phyloP scores from a whole-genome alignment of 2,797 vertebrate species.

The Alca torda region DNA sequence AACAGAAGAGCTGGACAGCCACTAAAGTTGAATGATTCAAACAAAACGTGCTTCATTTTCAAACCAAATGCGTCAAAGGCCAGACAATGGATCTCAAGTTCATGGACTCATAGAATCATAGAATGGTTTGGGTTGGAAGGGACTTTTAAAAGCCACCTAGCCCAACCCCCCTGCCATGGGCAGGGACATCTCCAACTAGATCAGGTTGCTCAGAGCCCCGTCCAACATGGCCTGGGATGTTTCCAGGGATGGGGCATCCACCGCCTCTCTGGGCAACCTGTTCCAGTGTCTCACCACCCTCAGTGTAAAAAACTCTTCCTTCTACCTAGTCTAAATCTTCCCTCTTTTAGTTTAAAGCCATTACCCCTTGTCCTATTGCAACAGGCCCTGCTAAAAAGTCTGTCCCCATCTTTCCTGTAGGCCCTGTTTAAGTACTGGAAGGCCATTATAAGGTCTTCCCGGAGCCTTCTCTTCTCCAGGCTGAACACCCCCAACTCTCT shows the following conservation, averaged over 20 bases:
- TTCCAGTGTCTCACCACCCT: background rate
- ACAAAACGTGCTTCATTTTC: background rate
- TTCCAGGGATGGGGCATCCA: background rate
- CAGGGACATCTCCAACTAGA: background rate
- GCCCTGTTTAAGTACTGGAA: background rate
- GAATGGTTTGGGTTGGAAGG: background rate
- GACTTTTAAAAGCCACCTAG: background rate
- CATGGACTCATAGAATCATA: background rate
- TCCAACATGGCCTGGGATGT: background rate
- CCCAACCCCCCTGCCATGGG: background rate
- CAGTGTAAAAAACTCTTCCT: background rate
- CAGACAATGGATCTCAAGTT: rapidly evolving
- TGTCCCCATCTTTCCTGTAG: no score
- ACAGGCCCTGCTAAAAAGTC: no score
- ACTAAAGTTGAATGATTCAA: background rate
- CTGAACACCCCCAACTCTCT: background rate
- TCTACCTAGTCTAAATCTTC: background rate
- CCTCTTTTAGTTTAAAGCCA: background rate
- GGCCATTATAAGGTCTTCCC: background rate
- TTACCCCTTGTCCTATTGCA: background rate
- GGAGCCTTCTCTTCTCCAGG: background rate
- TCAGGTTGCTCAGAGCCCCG: background rate
- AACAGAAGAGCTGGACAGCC: background rate
- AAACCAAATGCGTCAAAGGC: background rate
- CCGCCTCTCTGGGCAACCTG: background rate